Evolutionary conservation across 2,113 vertebrate species (phyloP).

Genomic region (Platichthys stellatus): DNA sequence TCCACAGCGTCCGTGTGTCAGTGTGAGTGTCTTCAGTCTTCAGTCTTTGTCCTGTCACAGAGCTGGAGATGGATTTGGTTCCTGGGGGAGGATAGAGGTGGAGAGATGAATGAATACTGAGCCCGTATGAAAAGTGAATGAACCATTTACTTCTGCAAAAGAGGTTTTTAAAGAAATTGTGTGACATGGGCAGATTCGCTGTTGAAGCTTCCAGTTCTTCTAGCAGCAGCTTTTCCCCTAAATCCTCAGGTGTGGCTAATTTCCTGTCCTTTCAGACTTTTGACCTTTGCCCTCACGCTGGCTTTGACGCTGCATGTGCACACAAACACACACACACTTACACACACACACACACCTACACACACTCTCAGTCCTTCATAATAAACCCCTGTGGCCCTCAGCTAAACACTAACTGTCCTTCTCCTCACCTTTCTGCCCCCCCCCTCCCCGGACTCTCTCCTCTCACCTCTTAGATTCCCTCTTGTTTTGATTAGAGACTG

Average conservation of each 20-base stretch:
- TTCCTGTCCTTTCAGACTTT: conserved; percentile 69
- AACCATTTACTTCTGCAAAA: not conserved
- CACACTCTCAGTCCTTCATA: conserved; percentile 2
- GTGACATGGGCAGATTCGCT: not conserved
- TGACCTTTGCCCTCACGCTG: conserved; percentile 54
- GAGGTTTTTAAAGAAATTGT: not conserved
- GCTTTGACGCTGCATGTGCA: conserved; percentile 17
- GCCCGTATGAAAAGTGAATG: not conserved
- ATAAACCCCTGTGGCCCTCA: conserved; percentile 25
- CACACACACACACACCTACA: conserved; percentile 27
- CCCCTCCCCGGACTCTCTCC: not conserved
- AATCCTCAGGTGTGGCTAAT: conserved; percentile 74
- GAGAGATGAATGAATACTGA: not conserved
- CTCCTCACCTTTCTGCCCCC: conserved; percentile 53
- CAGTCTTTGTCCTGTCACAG: not conserved
- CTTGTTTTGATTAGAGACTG: conserved; percentile 48
- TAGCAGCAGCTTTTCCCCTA: conserved; percentile 22
- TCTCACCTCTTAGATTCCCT: not conserved
- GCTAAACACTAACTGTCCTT: conserved; percentile 54
- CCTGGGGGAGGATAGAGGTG: not conserved
- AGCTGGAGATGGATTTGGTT: not conserved
- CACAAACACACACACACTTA: conserved; percentile 13
- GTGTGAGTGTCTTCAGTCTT: no score
- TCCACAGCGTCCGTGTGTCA: not conserved
- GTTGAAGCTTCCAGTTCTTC: conserved; percentile 12